These are phyloP conservation scores for Syrphus vitripennis DNA, from an alignment of 2,888 invertebrate species.

Conservation along the genomic window DNA sequence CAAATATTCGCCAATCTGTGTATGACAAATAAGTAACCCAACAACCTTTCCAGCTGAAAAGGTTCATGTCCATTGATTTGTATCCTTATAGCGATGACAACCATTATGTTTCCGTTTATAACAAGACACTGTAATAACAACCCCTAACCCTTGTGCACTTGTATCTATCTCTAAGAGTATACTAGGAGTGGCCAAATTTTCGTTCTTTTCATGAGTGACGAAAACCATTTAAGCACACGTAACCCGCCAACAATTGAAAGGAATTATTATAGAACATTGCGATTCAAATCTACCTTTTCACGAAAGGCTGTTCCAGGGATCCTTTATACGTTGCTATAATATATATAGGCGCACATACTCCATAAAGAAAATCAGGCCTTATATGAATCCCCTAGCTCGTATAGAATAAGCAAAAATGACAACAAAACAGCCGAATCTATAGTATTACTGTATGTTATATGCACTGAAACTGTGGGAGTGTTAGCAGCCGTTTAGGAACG, in stretches of 20 bases:
- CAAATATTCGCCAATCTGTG: not conserved
- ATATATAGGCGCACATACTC: too few species aligned
- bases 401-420: conserved; percentile 39
- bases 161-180: too few species aligned
- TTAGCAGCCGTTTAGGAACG: conserved; percentile 45
- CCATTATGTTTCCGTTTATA: not conserved
- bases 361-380: not conserved
- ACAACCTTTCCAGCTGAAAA: not conserved
- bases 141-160: too few species aligned
- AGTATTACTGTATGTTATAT: conserved; percentile 1
- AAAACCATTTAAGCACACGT: conserved; percentile 64
- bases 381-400: not conserved
- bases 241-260: conserved; percentile 61
- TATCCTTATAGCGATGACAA: not conserved
- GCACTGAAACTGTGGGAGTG: conserved; percentile 35
- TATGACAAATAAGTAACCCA: not conserved
- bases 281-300: conserved; percentile 52
- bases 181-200: conserved; percentile 53
- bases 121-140: conserved; percentile 4
- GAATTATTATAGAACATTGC: conserved; percentile 54
- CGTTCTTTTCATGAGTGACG: conserved; percentile 52
- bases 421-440: conserved; percentile 53
- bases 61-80: not conserved
- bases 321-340: not conserved
- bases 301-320: conserved; percentile 21